Evolutionary conservation across 1,140 invertebrate species (phyloP).

Genomic region (Drosophila paulistorum): DNA sequence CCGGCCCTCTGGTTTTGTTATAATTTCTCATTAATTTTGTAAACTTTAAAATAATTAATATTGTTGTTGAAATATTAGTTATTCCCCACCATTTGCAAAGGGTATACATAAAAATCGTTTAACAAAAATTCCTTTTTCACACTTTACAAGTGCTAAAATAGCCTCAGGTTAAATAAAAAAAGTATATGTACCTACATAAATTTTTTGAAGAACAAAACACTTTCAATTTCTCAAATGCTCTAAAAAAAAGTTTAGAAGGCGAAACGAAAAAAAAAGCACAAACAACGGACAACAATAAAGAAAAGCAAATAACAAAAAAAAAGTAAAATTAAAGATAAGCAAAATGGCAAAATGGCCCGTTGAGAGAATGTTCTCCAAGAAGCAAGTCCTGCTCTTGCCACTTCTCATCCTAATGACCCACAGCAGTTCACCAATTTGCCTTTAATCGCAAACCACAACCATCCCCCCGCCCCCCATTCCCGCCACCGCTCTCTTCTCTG

Average conservation of each 20-base stretch:
- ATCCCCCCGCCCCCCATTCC: background rate
- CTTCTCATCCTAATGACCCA: constrained; percentile 43
- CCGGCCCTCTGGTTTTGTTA: too few species aligned
- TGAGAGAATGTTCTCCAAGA: constrained; percentile 2
- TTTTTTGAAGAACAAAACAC: constrained; percentile 13
- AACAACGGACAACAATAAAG: constrained; percentile 7
- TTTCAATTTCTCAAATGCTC: constrained; percentile 17
- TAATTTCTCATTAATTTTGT: too few species aligned
- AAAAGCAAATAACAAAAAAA: constrained; percentile 13
- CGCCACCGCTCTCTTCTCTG: background rate
- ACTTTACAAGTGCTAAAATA: constrained; percentile 10
- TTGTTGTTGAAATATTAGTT: background rate
- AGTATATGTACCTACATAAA: background rate
- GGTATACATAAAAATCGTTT: constrained; percentile 18
- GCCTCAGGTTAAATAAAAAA: constrained; percentile 6
- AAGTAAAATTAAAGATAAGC: constrained; percentile 44
- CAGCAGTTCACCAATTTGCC: constrained; percentile 39
- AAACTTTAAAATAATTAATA: too few species aligned
- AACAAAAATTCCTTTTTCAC: constrained; percentile 22
- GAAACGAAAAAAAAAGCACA: constrained; percentile 6
- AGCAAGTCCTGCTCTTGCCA: background rate
- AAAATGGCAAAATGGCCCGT: constrained; percentile 24
- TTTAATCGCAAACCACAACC: constrained; percentile 40
- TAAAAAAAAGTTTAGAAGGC: constrained; percentile 28
- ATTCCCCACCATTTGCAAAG: background rate